phyloP scores from a whole-genome alignment of 2,888 invertebrate genomes.

The Epirrita christyi region DNA sequence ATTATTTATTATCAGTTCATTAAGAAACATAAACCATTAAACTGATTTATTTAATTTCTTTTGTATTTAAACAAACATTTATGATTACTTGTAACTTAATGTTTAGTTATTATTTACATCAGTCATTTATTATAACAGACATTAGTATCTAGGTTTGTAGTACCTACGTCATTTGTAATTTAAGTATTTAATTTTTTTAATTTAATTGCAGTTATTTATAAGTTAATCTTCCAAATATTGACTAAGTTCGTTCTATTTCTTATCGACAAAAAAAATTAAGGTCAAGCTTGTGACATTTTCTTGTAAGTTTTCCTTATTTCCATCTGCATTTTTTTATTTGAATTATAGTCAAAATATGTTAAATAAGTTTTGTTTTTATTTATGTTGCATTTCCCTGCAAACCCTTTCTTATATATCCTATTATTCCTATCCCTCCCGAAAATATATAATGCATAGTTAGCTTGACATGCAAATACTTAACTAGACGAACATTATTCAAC shows the following conservation, averaged over 20 bases:
- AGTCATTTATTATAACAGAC: constrained; percentile 83
- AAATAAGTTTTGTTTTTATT: constrained; percentile 63
- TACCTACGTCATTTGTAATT: constrained; percentile 80
- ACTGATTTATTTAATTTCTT: constrained; percentile 83
- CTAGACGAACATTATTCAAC: no score
- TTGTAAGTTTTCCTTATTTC: constrained; percentile 83
- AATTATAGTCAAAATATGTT: constrained; percentile 85
- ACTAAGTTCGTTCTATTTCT: constrained; percentile 70
- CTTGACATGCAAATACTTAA: no score
- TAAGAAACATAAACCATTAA: constrained; percentile 81
- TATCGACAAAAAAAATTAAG: constrained; percentile 79
- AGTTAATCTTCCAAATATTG: constrained; percentile 81
- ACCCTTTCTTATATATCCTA: no score
- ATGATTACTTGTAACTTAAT: constrained; percentile 76
- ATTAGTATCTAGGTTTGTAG: constrained; percentile 75
- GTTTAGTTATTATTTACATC: constrained; percentile 54
- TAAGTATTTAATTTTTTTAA: constrained; percentile 84
- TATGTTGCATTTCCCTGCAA: constrained; percentile 41
- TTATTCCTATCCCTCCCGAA: no score
- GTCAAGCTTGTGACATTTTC: constrained; percentile 81
- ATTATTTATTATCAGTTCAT: constrained; percentile 85
- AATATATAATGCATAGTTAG: no score
- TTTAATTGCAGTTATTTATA: constrained; percentile 76
- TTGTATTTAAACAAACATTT: constrained; percentile 81
- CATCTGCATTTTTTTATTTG: constrained; percentile 83